phyloP scores from a whole-genome alignment of 2,888 invertebrate genomes.

The Pimpla rufipes region DNA sequence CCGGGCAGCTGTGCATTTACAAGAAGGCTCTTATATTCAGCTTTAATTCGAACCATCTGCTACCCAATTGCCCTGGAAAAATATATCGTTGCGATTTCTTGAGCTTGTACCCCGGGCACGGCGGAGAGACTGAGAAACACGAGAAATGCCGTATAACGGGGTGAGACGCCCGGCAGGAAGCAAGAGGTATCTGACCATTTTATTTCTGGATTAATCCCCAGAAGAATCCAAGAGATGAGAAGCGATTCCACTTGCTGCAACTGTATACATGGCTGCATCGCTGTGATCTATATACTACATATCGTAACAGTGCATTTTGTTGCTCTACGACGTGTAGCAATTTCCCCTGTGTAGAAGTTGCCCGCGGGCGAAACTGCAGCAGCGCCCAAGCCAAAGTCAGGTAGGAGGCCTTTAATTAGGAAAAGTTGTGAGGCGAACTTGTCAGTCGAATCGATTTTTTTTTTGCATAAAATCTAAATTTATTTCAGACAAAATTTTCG shows the following conservation, averaged over 20 bases:
- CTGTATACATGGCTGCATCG: background rate
- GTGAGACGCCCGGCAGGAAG: constrained; percentile 10
- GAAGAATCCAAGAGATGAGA: constrained; percentile 49
- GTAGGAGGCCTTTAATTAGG: too few relatives aligned
- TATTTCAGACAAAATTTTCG: too few relatives aligned
- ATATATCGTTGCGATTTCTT: constrained; percentile 53
- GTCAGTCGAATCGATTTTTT: too few relatives aligned
- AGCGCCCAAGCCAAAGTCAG: too few relatives aligned
- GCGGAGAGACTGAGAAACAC: constrained; percentile 13
- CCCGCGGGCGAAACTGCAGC: too few relatives aligned
- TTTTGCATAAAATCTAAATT: too few relatives aligned
- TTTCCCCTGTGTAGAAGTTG: too few relatives aligned
- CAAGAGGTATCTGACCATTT: constrained; percentile 59
- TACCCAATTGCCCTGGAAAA: constrained; percentile 59
- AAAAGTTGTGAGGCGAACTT: too few relatives aligned
- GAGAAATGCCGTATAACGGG: constrained; percentile 62
- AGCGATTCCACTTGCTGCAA: constrained; percentile 15
- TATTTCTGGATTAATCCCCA: constrained; percentile 59
- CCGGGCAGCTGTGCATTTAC: constrained; percentile 53
- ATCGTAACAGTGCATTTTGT: too few relatives aligned
- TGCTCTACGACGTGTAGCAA: too few relatives aligned
- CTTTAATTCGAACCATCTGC: constrained; percentile 67
- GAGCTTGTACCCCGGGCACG: background rate
- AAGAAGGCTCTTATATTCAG: constrained; percentile 59
- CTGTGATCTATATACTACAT: constrained; percentile 7